A percentile compares a stretch with the other conserved stretches of the same genome.
Conservation (phyloP, 2,888 invertebrate species). For the Cephus spinipes region DNA sequence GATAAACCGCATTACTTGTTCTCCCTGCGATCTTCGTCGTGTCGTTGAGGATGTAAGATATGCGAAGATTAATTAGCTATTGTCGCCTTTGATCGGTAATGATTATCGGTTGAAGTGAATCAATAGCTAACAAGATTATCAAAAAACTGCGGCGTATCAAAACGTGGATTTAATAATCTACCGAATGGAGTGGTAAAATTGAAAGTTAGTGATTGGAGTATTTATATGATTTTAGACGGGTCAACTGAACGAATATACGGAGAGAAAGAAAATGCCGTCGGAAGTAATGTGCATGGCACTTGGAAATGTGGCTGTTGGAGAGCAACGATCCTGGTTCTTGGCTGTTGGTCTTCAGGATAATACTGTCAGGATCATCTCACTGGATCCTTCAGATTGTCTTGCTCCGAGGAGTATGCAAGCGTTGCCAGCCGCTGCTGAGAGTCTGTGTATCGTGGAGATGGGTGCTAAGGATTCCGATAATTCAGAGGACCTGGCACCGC, state of each 20-base stretch:
- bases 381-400: slow-evolving; percentile 96
- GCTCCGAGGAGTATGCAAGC: slow-evolving; percentile 97
- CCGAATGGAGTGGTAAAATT: background rate
- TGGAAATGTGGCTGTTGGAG: slow-evolving; percentile 94
- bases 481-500: slow-evolving; percentile 70
- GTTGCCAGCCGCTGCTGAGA: slow-evolving; percentile 95
- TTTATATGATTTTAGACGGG: slow-evolving; percentile 79
- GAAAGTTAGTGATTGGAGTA: slow-evolving; percentile 9
- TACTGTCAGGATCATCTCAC: slow-evolving; percentile 96
- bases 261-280: slow-evolving; percentile 94
- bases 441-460: slow-evolving; percentile 96
- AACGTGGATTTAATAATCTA: background rate
- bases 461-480: slow-evolving; percentile 76
- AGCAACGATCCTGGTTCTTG: slow-evolving; percentile 94
- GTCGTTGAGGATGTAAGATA: slow-evolving; percentile 53
- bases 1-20: slow-evolving; percentile 55
- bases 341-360: slow-evolving; percentile 96
- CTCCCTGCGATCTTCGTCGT: slow-evolving; percentile 46
- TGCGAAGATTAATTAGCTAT: slow-evolving; percentile 56
- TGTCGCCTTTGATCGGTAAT: slow-evolving; percentile 62
- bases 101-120: slow-evolving; percentile 15
- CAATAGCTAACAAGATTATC: slow-evolving; percentile 13
- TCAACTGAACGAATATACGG: slow-evolving; percentile 97
- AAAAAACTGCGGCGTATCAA: background rate
- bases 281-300: slow-evolving; percentile 99